Percentiles rank a stretch among this genome's conserved stretches.
Conservation (phyloP, 1,140 invertebrate species). For the Meloidogyne floridensis region DNA sequence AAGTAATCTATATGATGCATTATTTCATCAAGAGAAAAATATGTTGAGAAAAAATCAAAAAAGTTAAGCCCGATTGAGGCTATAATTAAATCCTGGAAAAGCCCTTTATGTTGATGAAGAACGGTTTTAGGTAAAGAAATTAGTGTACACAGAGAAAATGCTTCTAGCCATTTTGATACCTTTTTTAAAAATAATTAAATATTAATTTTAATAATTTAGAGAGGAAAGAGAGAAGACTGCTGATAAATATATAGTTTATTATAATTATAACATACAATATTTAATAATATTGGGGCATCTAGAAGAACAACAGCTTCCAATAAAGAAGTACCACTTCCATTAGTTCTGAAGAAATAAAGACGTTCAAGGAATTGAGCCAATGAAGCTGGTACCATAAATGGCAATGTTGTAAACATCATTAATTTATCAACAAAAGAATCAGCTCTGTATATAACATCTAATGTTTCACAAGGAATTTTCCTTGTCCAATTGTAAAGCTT, state of each 20-base stretch:
- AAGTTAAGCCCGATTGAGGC: neutral
- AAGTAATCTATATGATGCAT: constrained; percentile 2
- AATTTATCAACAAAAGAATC: constrained; percentile 9
- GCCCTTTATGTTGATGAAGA: neutral
- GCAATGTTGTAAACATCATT: constrained; percentile 9
- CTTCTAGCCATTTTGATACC: constrained; percentile 9
- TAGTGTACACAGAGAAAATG: constrained; percentile 1
- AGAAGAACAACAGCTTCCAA: neutral
- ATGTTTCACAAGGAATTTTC: constrained; percentile 2
- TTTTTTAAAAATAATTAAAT: neutral
- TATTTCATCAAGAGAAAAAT: constrained; percentile 7
- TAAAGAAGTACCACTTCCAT: constrained; percentile 4
- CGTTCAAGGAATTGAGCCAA: neutral
- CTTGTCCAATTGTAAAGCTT: neutral
- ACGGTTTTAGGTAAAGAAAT: constrained; percentile 7
- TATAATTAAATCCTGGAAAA: constrained; percentile 4
- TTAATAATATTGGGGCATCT: neutral
- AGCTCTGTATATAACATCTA: neutral
- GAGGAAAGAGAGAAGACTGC: too few species aligned
- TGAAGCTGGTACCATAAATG: neutral
- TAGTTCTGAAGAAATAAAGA: neutral
- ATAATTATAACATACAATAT: neutral
- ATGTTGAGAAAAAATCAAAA: constrained; percentile 10
- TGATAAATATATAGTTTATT: neutral
- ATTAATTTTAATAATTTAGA: too few species aligned